Evolutionary conservation across 2,113 vertebrate genomes (phyloP), one percentile per base, ranked within the genome.

Genomic region (Sardina pilchardus): DNA sequence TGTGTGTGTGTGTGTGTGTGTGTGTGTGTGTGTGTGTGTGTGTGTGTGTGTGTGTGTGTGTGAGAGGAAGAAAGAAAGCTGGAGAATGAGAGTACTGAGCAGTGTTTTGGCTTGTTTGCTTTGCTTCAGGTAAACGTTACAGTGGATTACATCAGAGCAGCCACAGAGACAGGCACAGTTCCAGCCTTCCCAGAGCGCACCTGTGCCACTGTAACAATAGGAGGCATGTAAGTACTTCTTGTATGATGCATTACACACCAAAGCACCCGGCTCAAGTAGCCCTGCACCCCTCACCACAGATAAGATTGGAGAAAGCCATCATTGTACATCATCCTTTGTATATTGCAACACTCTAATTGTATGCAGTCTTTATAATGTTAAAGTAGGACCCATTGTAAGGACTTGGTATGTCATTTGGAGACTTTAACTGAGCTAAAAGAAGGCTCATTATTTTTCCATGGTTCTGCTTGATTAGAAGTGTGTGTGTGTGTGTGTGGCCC

Each of bases 141-240:
- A 0, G 98, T 99, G 81, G 98, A 99, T 93, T 99, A 99, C 95
- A 99, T 99, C 93, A 95, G 98, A 89, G 96, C 97, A 0, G 98
- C 98, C 67, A 96, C 96, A 2, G 97, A 99, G 86, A 84, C 85
- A 0, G 86, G 92, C 26, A 96, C 96, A 0, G 93, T 94, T 9
- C 96, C 97, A 0, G 96, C 97, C 86, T 99, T 99, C 90, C 90
- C 98, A 30, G 98, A 99, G 88, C 97, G 98, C 86, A 99, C 98
- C 63, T 99, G 98, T 87, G 97, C 97, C 82, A 99, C 98, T 0
- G 96, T 99, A 80, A 96, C 96, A 88, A 99, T 99, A 9, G 97
- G 97, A 36, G 98, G 98, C 71, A 98, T 99, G 98, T 99, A 91
- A 99, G 98, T 96, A 67, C 63, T 10, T 30, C 7, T 67, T 67